Conservation (phyloP, 1,140 invertebrate species). For the Glossosoma conforme region DNA sequence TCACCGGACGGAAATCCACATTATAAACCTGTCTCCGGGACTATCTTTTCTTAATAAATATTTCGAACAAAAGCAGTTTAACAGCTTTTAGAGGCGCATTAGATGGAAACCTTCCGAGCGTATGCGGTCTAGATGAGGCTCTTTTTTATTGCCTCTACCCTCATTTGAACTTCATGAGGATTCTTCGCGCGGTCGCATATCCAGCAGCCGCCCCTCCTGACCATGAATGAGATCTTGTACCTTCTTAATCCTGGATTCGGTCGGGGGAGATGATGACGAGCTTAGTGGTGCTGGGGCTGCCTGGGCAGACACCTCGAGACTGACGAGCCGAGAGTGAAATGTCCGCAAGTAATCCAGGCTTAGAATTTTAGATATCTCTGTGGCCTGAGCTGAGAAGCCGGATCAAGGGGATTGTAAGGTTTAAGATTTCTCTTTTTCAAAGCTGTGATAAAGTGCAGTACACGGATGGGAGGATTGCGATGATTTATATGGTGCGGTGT, state of each 20-base stretch:
- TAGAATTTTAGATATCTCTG: slow-evolving; percentile 31
- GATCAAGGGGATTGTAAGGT: slow-evolving; percentile 24
- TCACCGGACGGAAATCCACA: too few relatives aligned
- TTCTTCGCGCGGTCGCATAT: neutral
- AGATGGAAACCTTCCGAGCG: slow-evolving; percentile 13
- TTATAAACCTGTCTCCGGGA: too few relatives aligned
- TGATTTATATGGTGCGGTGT: slow-evolving; percentile 18
- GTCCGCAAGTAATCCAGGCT: slow-evolving; percentile 27
- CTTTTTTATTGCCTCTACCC: slow-evolving; percentile 29
- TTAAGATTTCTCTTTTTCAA: slow-evolving; percentile 27
- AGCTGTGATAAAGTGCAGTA: slow-evolving; percentile 20
- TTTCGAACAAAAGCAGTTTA: slow-evolving; percentile 25
- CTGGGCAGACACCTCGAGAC: slow-evolving; percentile 3
- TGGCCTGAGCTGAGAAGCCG: slow-evolving; percentile 8
- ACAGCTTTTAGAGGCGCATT: slow-evolving; percentile 23
- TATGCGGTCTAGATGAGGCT: slow-evolving; percentile 10
- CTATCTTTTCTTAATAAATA: too few relatives aligned
- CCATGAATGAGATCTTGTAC: slow-evolving; percentile 27
- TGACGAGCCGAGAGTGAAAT: slow-evolving; percentile 17
- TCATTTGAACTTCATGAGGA: slow-evolving; percentile 29
- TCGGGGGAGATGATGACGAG: slow-evolving; percentile 26
- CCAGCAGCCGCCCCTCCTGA: slow-evolving; percentile 27
- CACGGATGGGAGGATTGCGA: slow-evolving; percentile 16
- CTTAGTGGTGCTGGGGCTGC: slow-evolving; percentile 8
- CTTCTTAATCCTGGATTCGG: slow-evolving; percentile 26